phyloP scores from a whole-genome alignment of 1,140 invertebrate species.

The Scaptomyza hsui region DNA sequence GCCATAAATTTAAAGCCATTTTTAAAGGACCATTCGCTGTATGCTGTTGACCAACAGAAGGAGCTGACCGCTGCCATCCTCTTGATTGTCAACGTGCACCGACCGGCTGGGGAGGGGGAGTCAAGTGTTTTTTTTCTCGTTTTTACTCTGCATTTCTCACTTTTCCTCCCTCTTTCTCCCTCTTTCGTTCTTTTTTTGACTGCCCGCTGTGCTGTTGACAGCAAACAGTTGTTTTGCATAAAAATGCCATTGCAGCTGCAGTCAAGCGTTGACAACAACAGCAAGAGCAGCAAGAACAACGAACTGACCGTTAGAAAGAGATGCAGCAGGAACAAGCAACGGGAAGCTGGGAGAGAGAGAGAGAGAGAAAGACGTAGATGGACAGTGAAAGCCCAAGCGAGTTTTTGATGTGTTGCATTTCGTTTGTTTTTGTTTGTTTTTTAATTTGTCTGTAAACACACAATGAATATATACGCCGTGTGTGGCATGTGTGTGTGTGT shows the following conservation, averaged over 20 bases:
- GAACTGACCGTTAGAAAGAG: conserved; percentile 2
- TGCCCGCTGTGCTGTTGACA: conserved; percentile 70
- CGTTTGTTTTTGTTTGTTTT: background rate
- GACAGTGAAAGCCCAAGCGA: background rate
- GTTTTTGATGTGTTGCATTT: conserved; percentile 36
- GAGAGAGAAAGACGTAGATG: background rate
- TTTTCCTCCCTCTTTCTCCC: background rate
- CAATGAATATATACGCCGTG: conserved; percentile 58
- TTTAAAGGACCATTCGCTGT: conserved; percentile 14
- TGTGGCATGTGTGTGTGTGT: background rate
- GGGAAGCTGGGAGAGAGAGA: background rate
- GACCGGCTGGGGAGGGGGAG: background rate
- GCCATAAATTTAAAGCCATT: conserved; percentile 39
- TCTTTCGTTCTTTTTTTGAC: background rate
- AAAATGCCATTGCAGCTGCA: conserved; percentile 70
- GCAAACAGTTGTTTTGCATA: conserved; percentile 81
- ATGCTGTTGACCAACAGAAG: background rate
- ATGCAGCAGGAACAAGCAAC: background rate
- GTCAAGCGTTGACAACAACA: conserved; percentile 13
- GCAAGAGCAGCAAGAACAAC: background rate
- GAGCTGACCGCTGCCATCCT: conserved; percentile 16
- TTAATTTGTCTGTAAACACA: conserved; percentile 53
- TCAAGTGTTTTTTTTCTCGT: conserved; percentile 16
- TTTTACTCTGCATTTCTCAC: background rate
- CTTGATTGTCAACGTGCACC: conserved; percentile 6